Evolutionary conservation across 2,888 invertebrate genomes (phyloP), one percentile per base, ranked within the genome.

Genomic region (Halictus ligatus): DNA sequence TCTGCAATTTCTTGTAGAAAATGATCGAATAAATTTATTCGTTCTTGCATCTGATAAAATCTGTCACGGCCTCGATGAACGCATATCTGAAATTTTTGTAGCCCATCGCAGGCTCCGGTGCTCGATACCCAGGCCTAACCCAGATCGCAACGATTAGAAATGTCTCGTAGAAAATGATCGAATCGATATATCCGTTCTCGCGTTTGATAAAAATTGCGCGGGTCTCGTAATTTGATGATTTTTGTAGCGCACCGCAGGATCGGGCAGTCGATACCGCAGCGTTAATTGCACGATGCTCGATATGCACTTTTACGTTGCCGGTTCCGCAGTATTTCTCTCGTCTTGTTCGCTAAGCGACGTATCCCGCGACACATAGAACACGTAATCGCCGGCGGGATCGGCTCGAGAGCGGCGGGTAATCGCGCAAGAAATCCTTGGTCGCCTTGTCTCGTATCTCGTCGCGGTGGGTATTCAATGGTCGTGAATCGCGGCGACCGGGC

Each of bases 351-450:
- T 46, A 72, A 78, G 21, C 84, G 87, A 87, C 80, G 78, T 78
- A 80, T 86, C 86, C 86, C 83, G 75, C 80, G 83, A 69, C 75
- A 75, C 78, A 74, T 21, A 10, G 89, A 77, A 75, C 85, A 58
- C 78, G 81, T 80, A 87, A 89, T 89, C 84, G 69, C 81, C 80
- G 75, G 43, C 58, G 77, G 85, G 81, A 90, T 90, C 90, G 79
- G 81, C 72, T 67, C 60, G 71, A 35, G 67, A 78, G 67, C 77
- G 35, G 21, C 71, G 75, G 67, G 64, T 69, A 71, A 81, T 84
- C 80, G 81, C 50, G 87, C 80, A 86, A 90, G 87, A 90, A 89
- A 89, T 84, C 74, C 85, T 64, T 50, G 81, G 75, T 46, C 75
- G 71, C 25, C 58, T 83, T 75, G 76, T 79, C 78, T 43, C 25